phyloP scores from a whole-genome alignment of 2,113 vertebrate species.

The Brienomyrus brachyistius region DNA sequence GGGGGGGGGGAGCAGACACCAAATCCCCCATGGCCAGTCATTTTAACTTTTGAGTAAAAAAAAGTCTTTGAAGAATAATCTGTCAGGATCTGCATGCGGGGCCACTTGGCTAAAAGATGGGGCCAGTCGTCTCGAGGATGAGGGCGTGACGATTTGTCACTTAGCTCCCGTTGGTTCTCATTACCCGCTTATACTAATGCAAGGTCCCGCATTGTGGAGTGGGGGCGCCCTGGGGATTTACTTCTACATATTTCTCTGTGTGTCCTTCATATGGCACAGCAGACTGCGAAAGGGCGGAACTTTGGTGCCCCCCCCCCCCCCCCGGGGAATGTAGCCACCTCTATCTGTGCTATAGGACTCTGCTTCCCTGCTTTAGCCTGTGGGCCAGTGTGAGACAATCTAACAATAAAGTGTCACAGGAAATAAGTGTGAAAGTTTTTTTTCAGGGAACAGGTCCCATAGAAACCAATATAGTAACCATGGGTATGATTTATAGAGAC shows the following conservation, averaged over 20 bases:
- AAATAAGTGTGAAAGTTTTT: neutral
- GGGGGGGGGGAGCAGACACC: neutral
- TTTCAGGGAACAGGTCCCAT: neutral
- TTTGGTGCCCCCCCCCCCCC: neutral
- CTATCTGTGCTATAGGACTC: neutral
- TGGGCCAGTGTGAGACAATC: neutral
- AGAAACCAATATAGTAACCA: neutral
- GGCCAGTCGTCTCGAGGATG: slow-evolving; percentile 10
- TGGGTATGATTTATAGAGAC: neutral
- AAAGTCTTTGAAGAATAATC: slow-evolving; percentile 6
- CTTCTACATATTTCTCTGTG: neutral
- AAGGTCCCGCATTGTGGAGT: neutral
- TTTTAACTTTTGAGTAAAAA: slow-evolving; percentile 10
- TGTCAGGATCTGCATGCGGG: neutral
- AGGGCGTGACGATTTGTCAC: neutral
- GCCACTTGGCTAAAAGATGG: neutral
- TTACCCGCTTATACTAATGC: neutral
- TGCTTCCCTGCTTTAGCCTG: neutral
- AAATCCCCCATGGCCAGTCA: slow-evolving; percentile 4
- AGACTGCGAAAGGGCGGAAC: neutral
- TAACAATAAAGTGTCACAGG: neutral
- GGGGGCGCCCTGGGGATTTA: neutral
- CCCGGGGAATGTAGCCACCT: neutral
- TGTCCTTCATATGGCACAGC: neutral
- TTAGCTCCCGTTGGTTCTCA: neutral